Base-by-base conservation (phyloP, 2,888 invertebrate species). In the Tolmerus cingulatus region DNA sequence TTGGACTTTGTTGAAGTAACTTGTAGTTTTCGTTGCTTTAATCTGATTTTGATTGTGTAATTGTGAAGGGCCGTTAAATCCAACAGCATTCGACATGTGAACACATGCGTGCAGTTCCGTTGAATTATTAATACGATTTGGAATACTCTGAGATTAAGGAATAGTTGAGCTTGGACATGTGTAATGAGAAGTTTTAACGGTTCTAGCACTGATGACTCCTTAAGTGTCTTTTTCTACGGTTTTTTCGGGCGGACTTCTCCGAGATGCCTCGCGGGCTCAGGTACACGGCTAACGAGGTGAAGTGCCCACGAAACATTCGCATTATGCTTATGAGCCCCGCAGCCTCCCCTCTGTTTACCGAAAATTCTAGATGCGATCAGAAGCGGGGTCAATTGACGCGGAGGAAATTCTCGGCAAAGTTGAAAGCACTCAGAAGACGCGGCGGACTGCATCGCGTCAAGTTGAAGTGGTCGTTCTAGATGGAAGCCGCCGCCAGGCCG, bases 371-470 rank as follows among this genome's bases (percentile, higher is more conserved):
- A 78, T 78, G 12, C 78, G 78, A 78, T 78, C 37, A 78, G 1
- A 78, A 4, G 78, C 7, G 34, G n/a, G 78, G 78, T 78, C 78
- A 78, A 78, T 78, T 78, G 78, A 78, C 40, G 77, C 37, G 37
- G n/a, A 19, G 16, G 40, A 34, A 74, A 77, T 16, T 34, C 78
- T n/a, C 76, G 43, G 23, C 19, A n/a, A 37, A 40, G 23, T 78
- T 40, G 23, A 43, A 78, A 46, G 40, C 43, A 43, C 78, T 43
- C 78, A 77, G 78, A 78, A 43, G 40, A 1, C 12, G 12, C 40
- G 40, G 12, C 40, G n/a, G 23, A 40, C 40, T 78, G 78, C 78
- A 78, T 9, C 14, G 40, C 5, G n/a, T 78, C 46, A 78, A 78
- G 43, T 43, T 78, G 16, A 43, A 78, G 78, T 78, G 46, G 76